Conservation (phyloP, 2,888 invertebrate genomes). For the Lithosia quadra region DNA sequence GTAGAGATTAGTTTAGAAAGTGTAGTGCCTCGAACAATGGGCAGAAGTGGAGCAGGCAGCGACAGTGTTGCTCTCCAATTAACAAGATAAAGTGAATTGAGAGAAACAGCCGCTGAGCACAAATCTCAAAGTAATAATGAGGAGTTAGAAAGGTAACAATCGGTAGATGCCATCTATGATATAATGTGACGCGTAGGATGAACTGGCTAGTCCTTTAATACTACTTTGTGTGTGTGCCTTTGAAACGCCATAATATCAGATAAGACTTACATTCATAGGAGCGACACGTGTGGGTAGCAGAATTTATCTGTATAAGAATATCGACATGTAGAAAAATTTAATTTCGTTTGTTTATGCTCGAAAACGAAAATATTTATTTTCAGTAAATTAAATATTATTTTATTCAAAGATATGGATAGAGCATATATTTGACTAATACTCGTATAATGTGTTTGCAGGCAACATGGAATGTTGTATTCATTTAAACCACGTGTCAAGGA, state of each 20-base stretch:
- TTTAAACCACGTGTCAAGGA: constrained; percentile 2
- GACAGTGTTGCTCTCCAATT: constrained; percentile 68
- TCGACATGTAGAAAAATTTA: constrained; percentile 35
- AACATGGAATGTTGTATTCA: constrained; percentile 4
- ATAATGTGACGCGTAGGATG: constrained; percentile 50
- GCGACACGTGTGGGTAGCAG: constrained; percentile 35
- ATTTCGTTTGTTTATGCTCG: constrained; percentile 23
- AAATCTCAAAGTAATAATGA: constrained; percentile 57
- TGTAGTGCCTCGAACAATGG: constrained; percentile 78
- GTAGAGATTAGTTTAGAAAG: constrained; percentile 78
- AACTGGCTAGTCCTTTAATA: constrained; percentile 35
- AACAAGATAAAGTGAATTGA: constrained; percentile 71
- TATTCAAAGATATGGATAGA: constrained; percentile 29
- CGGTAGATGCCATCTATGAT: constrained; percentile 56
- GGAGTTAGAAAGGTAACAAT: constrained; percentile 67
- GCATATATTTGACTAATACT: constrained; percentile 23
- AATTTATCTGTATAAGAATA: constrained; percentile 39
- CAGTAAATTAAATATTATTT: too few relatives aligned
- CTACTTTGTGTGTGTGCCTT: constrained; percentile 31
- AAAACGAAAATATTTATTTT: constrained; percentile 25
- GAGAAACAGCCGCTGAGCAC: constrained; percentile 63
- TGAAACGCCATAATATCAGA: constrained; percentile 36
- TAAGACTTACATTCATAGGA: constrained; percentile 36
- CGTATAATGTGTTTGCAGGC: constrained; percentile 23
- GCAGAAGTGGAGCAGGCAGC: constrained; percentile 68